Evolutionary conservation across 2,888 invertebrate genomes (phyloP).

Genomic region (Scaeva pyrastri): DNA sequence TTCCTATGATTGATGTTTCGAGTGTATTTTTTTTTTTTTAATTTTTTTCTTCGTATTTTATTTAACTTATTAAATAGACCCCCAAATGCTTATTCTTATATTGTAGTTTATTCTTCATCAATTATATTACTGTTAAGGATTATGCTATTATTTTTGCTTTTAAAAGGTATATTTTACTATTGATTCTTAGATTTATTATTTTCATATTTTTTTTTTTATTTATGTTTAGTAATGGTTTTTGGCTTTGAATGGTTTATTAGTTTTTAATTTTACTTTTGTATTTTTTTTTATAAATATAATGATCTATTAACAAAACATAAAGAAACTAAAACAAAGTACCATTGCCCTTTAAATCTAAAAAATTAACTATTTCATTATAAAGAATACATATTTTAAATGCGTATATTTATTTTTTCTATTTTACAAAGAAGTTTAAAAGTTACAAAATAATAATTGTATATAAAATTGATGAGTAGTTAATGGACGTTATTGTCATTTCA

Average conservation of each 20-base stretch:
- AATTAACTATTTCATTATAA: constrained; percentile 48
- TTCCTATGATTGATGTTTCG: constrained; percentile 68
- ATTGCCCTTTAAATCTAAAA: constrained; percentile 55
- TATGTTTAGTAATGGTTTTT: constrained; percentile 47
- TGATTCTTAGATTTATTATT: constrained; percentile 51
- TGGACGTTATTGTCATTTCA: neutral
- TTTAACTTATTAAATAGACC: constrained; percentile 28
- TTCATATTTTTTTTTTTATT: constrained; percentile 17
- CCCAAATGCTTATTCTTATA: constrained; percentile 37
- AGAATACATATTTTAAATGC: constrained; percentile 35
- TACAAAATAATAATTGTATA: neutral
- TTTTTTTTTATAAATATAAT: constrained; percentile 26
- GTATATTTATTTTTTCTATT: neutral
- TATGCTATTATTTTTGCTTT: constrained; percentile 58
- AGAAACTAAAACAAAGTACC: constrained; percentile 57
- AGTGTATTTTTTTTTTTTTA: constrained; percentile 34
- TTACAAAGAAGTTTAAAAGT: neutral
- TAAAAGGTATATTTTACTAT: constrained; percentile 69
- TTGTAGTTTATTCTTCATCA: constrained; percentile 35
- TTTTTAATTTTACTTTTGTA: constrained; percentile 28
- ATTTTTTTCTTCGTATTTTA: constrained; percentile 9
- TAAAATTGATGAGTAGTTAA: neutral
- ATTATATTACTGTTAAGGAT: constrained; percentile 50
- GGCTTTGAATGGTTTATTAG: constrained; percentile 57
- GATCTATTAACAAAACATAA: constrained; percentile 7